phyloP scores from a whole-genome alignment of 2,113 vertebrate genomes.

The Eulemur macaco region DNA sequence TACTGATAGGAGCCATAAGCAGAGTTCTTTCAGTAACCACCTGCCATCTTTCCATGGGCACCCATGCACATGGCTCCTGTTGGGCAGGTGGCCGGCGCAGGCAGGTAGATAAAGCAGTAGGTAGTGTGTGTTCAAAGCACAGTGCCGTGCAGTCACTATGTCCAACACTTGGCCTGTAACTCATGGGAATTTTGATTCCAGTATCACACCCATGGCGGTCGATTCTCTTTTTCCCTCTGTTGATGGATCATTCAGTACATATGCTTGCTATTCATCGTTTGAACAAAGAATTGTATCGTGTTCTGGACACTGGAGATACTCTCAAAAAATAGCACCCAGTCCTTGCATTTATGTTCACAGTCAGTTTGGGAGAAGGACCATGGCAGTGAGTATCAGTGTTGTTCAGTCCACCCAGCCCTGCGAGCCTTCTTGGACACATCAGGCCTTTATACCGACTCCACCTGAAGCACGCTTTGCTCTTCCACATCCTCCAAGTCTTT shows the following conservation, averaged over 20 bases:
- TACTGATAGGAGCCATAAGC: neutral
- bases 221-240: neutral
- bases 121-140: neutral
- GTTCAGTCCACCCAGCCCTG: too few species aligned
- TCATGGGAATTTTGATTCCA: neutral
- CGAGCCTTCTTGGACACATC: neutral
- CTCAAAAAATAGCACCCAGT: neutral
- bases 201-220: neutral
- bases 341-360: neutral
- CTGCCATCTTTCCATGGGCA: neutral
- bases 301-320: neutral
- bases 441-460: neutral
- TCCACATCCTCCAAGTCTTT: neutral
- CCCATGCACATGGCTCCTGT: neutral
- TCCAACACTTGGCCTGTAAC: neutral
- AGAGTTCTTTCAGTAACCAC: neutral
- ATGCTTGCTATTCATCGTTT: neutral
- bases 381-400: neutral
- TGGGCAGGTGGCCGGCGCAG: neutral
- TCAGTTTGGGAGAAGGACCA: neutral
- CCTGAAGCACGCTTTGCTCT: neutral
- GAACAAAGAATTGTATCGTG: neutral
- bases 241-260: neutral
- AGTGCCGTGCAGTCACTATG: accelerated
- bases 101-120: neutral